Base-by-base conservation (phyloP, 2,888 invertebrate genomes). In the Polydrusus pterygomalis region DNA sequence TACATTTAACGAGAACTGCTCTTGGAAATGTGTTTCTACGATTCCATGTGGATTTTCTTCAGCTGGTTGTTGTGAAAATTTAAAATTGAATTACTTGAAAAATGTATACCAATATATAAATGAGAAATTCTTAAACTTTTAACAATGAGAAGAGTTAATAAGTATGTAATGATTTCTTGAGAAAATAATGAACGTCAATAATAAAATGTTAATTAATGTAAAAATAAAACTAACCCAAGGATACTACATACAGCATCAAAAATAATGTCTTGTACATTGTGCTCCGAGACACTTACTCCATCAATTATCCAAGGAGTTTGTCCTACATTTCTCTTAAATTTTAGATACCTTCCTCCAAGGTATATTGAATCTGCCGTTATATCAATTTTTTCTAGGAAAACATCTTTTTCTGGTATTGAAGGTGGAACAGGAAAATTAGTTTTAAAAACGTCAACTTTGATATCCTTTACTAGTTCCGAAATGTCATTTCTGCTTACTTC, bases 301-400 rank as follows among this genome's bases (percentile, higher is more conserved):
- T 94, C 92, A 69, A 97, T 89, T 70, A 97, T 87, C 98, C 98
- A 99, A 0, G 98, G 98, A 0, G 97, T 97, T 89, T 99, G 99
- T 65, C 97, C 95, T 34, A 99, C 88, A 78, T 91, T 89, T 63
- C 98, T 90, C 2, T 95, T 95, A 83, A 93, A 91, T 87, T 98
- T 98, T 80, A 93, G 91, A 86, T 98, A 98, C 68, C 97, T 88
- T 82, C 95, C 89, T 87, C 89, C 95, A 68, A 95, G 84, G 85
- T 90, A 94, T 34, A 93, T 84, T 11, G 93, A 90, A 74, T 90
- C 89, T 80, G 93, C 92, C 3, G 86, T 86, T 79, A 91, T 91
- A 1, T 86, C 85, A 2, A 93, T 89, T 62, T 88, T 87, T 20
- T 89, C 89, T 80, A 91, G 89, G 3, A 79, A 80, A 5, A 90